phyloP scores from a whole-genome alignment of 2,888 invertebrate species.

The Drosophila macrospina region DNA sequence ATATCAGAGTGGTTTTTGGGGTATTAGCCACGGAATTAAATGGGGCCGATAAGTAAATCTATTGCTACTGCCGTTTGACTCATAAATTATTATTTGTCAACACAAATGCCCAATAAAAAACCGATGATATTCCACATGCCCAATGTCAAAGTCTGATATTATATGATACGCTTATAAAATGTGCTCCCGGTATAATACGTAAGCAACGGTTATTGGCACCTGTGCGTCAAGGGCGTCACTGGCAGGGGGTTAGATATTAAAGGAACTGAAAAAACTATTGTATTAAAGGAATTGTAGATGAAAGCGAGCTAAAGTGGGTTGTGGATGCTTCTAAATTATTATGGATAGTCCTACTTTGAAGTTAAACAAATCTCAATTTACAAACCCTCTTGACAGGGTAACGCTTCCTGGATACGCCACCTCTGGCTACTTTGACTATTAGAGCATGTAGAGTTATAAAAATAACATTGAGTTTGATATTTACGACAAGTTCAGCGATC shows the following conservation, averaged over 20 bases:
- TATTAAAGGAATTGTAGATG: neutral
- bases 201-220: constrained; percentile 39
- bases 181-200: constrained; percentile 57
- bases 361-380: neutral
- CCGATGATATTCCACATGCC: constrained; percentile 57
- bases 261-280: neutral
- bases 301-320: neutral
- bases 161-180: constrained; percentile 71
- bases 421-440: constrained; percentile 24
- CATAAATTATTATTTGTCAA: constrained; percentile 71
- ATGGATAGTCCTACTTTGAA: neutral
- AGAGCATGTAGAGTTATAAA: constrained; percentile 41
- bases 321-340: neutral
- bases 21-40: constrained; percentile 59
- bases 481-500: constrained; percentile 74
- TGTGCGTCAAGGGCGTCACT: constrained; percentile 46
- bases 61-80: constrained; percentile 60
- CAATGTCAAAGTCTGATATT: constrained; percentile 78
- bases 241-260: neutral
- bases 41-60: constrained; percentile 61
- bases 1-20: constrained; percentile 11
- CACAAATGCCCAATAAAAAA: constrained; percentile 58
- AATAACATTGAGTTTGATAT: constrained; percentile 71
- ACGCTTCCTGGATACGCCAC: constrained; percentile 22
- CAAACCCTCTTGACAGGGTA: neutral